Percentiles rank a stretch among this genome's conserved stretches.
These are phyloP conservation scores for Drosophila yooni DNA, from an alignment of 2,888 invertebrate genomes.

Conservation along the genomic window DNA sequence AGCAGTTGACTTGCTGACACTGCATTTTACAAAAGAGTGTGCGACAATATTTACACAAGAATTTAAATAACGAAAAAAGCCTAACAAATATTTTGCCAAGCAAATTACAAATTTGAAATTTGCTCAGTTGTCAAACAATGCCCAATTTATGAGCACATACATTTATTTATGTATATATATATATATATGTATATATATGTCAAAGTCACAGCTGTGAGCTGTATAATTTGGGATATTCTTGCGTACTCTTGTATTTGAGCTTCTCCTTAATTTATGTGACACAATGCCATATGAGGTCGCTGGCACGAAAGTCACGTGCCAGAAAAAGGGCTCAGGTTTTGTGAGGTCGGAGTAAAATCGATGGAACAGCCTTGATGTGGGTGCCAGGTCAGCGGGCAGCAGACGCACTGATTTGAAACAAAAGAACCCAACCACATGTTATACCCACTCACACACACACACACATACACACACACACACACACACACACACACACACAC, in stretches of 20 bases:
- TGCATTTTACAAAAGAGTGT: slow-evolving; percentile 28
- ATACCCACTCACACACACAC: neutral
- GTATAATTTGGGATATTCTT: slow-evolving; percentile 40
- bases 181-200: neutral
- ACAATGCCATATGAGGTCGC: slow-evolving; percentile 48
- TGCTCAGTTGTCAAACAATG: slow-evolving; percentile 10
- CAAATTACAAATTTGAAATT: slow-evolving; percentile 39
- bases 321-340: slow-evolving; percentile 29
- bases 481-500: neutral
- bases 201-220: slow-evolving; percentile 35
- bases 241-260: slow-evolving; percentile 28
- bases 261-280: slow-evolving; percentile 47
- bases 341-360: slow-evolving; percentile 40
- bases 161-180: neutral
- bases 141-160: slow-evolving; percentile 31
- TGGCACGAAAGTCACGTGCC: slow-evolving; percentile 52
- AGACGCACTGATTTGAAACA: slow-evolving; percentile 55
- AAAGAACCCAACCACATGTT: slow-evolving; percentile 30
- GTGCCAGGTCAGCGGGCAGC: slow-evolving; percentile 29
- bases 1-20: slow-evolving; percentile 47
- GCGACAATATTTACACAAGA: slow-evolving; percentile 33
- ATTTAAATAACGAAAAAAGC: slow-evolving; percentile 27
- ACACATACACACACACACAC: no score
- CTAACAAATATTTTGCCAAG: slow-evolving; percentile 46
- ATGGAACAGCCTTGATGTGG: slow-evolving; percentile 46